phyloP scores from a whole-genome alignment of 2,113 vertebrate genomes.

The Oryzias woworae region DNA sequence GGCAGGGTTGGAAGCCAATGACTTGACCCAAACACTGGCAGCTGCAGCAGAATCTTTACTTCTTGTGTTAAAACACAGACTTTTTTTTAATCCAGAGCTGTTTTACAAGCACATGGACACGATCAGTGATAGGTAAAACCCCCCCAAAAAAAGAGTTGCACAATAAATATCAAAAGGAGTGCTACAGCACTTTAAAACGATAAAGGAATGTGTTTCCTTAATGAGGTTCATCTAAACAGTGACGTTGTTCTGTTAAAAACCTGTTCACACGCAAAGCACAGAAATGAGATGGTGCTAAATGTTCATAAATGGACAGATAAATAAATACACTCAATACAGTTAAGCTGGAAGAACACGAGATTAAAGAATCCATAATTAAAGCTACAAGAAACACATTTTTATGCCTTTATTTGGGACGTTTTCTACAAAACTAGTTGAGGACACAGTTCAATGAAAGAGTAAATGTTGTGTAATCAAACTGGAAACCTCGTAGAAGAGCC shows the following conservation, averaged over 20 bases:
- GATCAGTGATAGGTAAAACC: conserved; percentile 33
- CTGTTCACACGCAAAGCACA: conserved; percentile 50
- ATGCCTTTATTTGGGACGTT: background rate
- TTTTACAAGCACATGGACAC: conserved; percentile 63
- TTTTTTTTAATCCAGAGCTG: conserved; percentile 19
- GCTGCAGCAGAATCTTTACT: conserved; percentile 1
- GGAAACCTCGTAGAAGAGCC: too few relatives aligned
- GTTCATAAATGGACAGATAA: conserved; percentile 1
- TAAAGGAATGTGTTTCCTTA: conserved; percentile 57
- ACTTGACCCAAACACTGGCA: conserved; percentile 10
- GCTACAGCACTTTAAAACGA: conserved; percentile 37
- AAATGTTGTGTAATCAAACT: too few relatives aligned
- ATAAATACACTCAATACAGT: background rate
- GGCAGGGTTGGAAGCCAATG: conserved; percentile 14
- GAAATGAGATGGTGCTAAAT: background rate
- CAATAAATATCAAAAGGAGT: conserved; percentile 41
- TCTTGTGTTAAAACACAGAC: conserved; percentile 2
- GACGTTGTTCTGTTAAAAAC: conserved; percentile 34
- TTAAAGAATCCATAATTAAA: background rate
- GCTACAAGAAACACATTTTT: background rate
- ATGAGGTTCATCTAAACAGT: conserved; percentile 55
- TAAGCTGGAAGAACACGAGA: background rate
- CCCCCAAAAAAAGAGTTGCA: conserved; percentile 10
- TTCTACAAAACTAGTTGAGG: too few relatives aligned
- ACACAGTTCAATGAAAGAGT: too few relatives aligned